Percentiles rank a stretch among this genome's conserved stretches.
Evolutionary conservation across 2,113 vertebrate genomes (phyloP).

Genomic region (Amblyopsis rosae): DNA sequence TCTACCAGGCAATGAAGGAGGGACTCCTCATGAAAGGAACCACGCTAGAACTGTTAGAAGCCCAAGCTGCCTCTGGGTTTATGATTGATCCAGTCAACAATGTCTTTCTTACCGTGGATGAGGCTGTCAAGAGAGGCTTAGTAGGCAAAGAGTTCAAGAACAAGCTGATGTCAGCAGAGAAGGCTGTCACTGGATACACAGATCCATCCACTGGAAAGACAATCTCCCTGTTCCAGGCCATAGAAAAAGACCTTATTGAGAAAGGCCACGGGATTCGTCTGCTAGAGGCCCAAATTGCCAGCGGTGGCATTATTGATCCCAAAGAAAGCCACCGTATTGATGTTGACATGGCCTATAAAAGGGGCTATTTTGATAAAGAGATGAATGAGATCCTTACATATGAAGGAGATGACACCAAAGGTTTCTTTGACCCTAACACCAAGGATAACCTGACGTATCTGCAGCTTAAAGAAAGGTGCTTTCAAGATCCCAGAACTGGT

Average conservation of each 20-base stretch:
- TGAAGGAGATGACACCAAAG: slow-evolving; percentile 94
- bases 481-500: slow-evolving; percentile 85
- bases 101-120: slow-evolving; percentile 87
- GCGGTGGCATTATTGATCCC: slow-evolving; percentile 95
- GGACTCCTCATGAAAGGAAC: slow-evolving; percentile 92
- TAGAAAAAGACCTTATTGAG: slow-evolving; percentile 95
- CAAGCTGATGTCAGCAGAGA: slow-evolving; percentile 94
- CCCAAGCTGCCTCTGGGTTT: slow-evolving; percentile 95
- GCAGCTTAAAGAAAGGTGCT: slow-evolving; percentile 91
- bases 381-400: slow-evolving; percentile 92
- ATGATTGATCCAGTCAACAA: slow-evolving; percentile 97
- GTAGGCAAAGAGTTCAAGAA: slow-evolving; percentile 94
- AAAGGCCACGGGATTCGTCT: slow-evolving; percentile 94
- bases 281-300: slow-evolving; percentile 97
- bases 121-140: slow-evolving; percentile 86
- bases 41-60: slow-evolving; percentile 93
- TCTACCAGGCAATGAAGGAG: slow-evolving; percentile 96
- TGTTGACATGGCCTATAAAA: slow-evolving; percentile 86
- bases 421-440: slow-evolving; percentile 98
- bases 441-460: slow-evolving; percentile 96
- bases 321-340: slow-evolving; percentile 92
- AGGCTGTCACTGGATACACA: slow-evolving; percentile 92
- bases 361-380: slow-evolving; percentile 93
- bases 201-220: slow-evolving; percentile 91
- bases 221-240: slow-evolving; percentile 96